phyloP scores from a whole-genome alignment of 2,113 vertebrate species.

The Boleophthalmus pectinirostris region DNA sequence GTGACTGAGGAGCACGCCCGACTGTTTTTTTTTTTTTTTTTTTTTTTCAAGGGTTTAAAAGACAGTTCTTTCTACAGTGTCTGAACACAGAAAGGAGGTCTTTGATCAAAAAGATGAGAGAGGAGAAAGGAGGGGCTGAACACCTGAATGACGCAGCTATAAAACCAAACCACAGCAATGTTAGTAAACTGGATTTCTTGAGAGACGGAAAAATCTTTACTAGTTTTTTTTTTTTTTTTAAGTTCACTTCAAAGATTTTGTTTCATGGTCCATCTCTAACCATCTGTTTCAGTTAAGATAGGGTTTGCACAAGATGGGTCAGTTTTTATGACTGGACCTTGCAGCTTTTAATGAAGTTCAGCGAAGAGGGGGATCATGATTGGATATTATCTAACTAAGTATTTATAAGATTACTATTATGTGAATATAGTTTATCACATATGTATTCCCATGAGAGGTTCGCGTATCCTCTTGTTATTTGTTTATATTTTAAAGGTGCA shows the following conservation, averaged over 20 bases:
- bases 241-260: constrained; percentile 38
- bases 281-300: constrained; percentile 36
- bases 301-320: constrained; percentile 26
- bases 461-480: too few species aligned
- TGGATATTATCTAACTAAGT: too few species aligned
- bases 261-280: constrained; percentile 35
- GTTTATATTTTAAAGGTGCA: too few species aligned
- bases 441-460: too few species aligned
- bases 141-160: constrained; percentile 3
- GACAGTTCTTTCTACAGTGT: not conserved
- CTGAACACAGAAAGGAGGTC: constrained; percentile 4
- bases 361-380: constrained; percentile 27
- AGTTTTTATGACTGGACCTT: constrained; percentile 33
- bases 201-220: constrained; percentile 46
- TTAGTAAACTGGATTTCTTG: constrained; percentile 19
- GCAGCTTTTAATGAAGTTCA: constrained; percentile 50
- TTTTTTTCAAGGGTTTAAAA: not conserved
- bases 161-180: not conserved
- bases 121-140: constrained; percentile 6
- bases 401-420: too few species aligned
- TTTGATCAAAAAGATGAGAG: constrained; percentile 23
- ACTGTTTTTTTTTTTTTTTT: not conserved
- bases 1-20: not conserved
- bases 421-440: too few species aligned
- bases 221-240: constrained; percentile 24